Evolutionary conservation across 2,888 invertebrate genomes (phyloP).

Genomic region (Axea sp.): DNA sequence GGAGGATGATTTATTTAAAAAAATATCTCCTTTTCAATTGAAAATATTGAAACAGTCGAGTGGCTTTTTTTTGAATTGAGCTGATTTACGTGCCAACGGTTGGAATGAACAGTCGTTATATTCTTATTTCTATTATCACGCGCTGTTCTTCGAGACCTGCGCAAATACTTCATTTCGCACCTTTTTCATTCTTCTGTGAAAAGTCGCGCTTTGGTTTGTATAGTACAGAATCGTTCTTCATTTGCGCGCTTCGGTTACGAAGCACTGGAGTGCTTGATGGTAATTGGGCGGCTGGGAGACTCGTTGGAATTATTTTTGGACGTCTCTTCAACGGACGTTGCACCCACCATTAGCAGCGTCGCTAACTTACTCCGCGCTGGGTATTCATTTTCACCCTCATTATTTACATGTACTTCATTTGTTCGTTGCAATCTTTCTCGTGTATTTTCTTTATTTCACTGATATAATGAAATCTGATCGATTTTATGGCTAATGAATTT

Average conservation of each 20-base stretch:
- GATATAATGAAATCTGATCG: slow-evolving; percentile 26
- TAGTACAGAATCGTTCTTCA: slow-evolving; percentile 55
- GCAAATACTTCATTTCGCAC: slow-evolving; percentile 54
- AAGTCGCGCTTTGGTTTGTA: slow-evolving; percentile 56
- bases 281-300: slow-evolving; percentile 76
- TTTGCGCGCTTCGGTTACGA: slow-evolving; percentile 62
- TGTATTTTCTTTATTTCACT: slow-evolving; percentile 27
- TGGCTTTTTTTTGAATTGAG: too few species aligned
- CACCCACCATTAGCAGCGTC: slow-evolving; percentile 66
- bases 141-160: slow-evolving; percentile 8
- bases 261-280: slow-evolving; percentile 62
- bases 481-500: too few species aligned
- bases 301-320: slow-evolving; percentile 68
- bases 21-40: too few species aligned
- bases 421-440: slow-evolving; percentile 54
- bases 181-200: slow-evolving; percentile 52
- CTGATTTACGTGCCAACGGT: too few species aligned
- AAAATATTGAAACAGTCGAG: too few species aligned
- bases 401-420: slow-evolving; percentile 75
- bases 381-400: slow-evolving; percentile 75
- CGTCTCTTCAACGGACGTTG: slow-evolving; percentile 65
- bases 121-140: slow-evolving; percentile 25
- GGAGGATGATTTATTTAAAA: too few species aligned
- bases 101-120: too few species aligned
- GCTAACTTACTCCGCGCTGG: slow-evolving; percentile 59